Conservation (phyloP, 2,113 vertebrate species). For the Verasper variegatus region DNA sequence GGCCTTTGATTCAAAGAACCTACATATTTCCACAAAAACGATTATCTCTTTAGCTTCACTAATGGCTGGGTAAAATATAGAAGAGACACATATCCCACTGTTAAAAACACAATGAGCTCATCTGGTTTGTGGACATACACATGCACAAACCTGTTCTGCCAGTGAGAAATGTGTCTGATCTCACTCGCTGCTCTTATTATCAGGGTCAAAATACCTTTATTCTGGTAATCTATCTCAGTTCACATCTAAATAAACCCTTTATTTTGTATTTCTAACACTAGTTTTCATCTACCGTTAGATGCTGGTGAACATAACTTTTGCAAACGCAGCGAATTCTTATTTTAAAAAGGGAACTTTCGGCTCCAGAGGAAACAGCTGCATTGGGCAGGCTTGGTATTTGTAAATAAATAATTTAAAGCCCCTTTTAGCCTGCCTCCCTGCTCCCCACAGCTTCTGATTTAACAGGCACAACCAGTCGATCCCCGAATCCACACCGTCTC, state of each 20-base stretch:
- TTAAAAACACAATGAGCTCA: not conserved
- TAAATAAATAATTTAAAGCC: constrained; percentile 83
- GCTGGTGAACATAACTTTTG: constrained; percentile 17
- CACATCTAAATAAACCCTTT: not conserved
- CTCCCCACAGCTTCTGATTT: constrained; percentile 68
- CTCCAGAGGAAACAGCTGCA: constrained; percentile 74
- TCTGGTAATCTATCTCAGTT: not conserved
- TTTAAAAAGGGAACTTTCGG: constrained; percentile 50
- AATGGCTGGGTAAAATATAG: not conserved
- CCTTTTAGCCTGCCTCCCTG: constrained; percentile 71
- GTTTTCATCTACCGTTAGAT: not conserved
- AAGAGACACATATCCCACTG: not conserved
- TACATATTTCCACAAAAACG: not conserved
- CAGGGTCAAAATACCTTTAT: no score
- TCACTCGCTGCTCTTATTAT: not conserved
- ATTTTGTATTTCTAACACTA: not conserved
- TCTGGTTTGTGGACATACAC: not conserved
- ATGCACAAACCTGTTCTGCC: constrained; percentile 14
- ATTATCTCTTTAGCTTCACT: not conserved
- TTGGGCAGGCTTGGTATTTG: constrained; percentile 69
- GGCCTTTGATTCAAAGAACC: constrained; percentile 10
- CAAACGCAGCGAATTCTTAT: constrained; percentile 47
- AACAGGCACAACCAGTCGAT: constrained; percentile 58
- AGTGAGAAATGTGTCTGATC: not conserved
- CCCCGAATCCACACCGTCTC: not conserved